These are phyloP conservation scores for Acleris literana DNA, from an alignment of 2,888 invertebrate genomes.

Conservation along the genomic window DNA sequence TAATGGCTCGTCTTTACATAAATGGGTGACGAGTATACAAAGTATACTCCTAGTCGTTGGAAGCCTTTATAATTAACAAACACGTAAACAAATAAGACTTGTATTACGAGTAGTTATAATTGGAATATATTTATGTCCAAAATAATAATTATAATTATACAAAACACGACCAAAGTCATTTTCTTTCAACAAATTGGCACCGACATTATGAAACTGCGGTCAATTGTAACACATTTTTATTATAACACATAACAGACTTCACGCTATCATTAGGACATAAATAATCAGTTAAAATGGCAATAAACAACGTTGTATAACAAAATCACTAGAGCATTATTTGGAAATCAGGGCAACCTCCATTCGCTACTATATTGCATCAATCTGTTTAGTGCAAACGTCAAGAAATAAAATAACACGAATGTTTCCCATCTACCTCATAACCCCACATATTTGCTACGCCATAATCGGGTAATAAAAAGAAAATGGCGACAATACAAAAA, in stretches of 20 bases:
- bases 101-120: no score
- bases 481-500: slow-evolving; percentile 40
- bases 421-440: slow-evolving; percentile 31
- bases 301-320: not conserved
- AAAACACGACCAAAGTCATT: no score
- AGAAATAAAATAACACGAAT: slow-evolving; percentile 31
- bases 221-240: no score
- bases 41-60: not conserved
- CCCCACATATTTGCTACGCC: slow-evolving; percentile 30
- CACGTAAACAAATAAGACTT: no score
- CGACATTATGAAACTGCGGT: no score
- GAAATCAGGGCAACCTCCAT: slow-evolving; percentile 2
- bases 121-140: no score
- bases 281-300: no score
- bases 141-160: no score
- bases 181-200: no score
- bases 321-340: not conserved
- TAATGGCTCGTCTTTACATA: not conserved
- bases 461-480: slow-evolving; percentile 37
- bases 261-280: no score
- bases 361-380: slow-evolving; percentile 16
- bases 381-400: slow-evolving; percentile 15
- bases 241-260: no score
- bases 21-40: not conserved
- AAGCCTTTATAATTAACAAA: no score